These are phyloP conservation scores for Thripadectes ignobilis DNA, from an alignment of 2,797 vertebrate genomes.

Conservation along the genomic window DNA sequence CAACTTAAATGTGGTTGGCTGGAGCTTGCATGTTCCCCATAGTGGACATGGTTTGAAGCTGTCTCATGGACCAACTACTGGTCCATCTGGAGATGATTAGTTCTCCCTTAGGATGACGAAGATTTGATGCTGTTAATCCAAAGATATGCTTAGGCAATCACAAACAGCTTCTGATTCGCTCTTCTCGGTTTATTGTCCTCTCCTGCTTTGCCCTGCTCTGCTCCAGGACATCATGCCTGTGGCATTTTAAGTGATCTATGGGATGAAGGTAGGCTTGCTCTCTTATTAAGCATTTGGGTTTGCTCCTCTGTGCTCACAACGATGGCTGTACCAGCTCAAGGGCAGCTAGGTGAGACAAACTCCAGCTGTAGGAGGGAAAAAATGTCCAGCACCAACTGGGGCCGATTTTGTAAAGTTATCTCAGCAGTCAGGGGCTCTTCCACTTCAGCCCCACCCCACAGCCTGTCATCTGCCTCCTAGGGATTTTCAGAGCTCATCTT, in stretches of 20 bases:
- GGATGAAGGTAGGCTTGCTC: not conserved
- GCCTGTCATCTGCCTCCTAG: not conserved
- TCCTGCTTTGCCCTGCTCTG: not conserved
- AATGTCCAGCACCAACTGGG: not conserved
- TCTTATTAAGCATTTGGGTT: rapidly evolving
- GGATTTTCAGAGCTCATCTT: not conserved
- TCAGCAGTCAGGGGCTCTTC: not conserved
- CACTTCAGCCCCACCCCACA: not conserved
- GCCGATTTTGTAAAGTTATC: not conserved
- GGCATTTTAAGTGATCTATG: not conserved
- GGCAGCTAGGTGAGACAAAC: not conserved
- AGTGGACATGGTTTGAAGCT: rapidly evolving
- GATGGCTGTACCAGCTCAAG: not conserved
- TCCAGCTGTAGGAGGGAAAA: not conserved
- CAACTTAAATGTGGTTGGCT: not conserved
- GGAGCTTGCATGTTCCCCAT: not conserved
- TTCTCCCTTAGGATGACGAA: not conserved
- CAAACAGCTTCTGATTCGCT: not conserved
- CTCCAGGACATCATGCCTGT: not conserved
- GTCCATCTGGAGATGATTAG: not conserved
- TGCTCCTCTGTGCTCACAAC: not conserved
- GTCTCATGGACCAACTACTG: not conserved
- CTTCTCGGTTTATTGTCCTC: not conserved
- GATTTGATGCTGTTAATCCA: not conserved
- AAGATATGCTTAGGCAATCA: not conserved